These are phyloP conservation scores for Leuciscus idus DNA, from an alignment of 2,113 vertebrate genomes.

Conservation along the genomic window DNA sequence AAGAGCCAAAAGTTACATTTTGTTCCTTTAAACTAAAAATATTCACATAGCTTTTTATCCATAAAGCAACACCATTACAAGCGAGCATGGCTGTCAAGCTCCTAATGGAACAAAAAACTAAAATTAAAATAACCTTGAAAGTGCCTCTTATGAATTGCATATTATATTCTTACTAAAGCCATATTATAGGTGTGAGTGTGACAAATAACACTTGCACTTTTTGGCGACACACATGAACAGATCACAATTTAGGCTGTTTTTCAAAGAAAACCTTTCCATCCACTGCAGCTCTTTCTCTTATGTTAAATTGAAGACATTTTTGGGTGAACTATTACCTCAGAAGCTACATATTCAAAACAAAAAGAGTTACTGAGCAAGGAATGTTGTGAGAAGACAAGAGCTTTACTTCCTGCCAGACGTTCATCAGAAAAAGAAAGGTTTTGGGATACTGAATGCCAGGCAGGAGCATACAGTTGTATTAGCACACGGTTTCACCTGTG, in stretches of 20 bases:
- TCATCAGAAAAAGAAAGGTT: neutral
- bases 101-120: neutral
- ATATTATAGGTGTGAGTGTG: neutral
- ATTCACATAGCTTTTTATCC: neutral
- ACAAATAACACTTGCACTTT: no score
- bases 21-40: neutral
- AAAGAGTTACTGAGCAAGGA: neutral
- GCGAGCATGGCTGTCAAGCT: neutral
- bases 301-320: neutral
- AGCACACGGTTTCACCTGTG: neutral
- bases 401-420: neutral
- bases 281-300: neutral
- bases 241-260: neutral
- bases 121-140: neutral
- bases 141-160: neutral
- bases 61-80: neutral
- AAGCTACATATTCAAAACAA: neutral
- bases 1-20: no score
- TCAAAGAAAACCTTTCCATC: neutral
- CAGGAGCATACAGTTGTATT: neutral
- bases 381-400: neutral
- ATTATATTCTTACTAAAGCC: neutral
- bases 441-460: neutral
- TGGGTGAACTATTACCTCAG: neutral
- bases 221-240: neutral